Evolutionary conservation across 37 sponge, comb jelly and placozoan species (phyloP), one percentile per base, ranked within the genome.

Genomic region (Bolinopsis microptera): DNA sequence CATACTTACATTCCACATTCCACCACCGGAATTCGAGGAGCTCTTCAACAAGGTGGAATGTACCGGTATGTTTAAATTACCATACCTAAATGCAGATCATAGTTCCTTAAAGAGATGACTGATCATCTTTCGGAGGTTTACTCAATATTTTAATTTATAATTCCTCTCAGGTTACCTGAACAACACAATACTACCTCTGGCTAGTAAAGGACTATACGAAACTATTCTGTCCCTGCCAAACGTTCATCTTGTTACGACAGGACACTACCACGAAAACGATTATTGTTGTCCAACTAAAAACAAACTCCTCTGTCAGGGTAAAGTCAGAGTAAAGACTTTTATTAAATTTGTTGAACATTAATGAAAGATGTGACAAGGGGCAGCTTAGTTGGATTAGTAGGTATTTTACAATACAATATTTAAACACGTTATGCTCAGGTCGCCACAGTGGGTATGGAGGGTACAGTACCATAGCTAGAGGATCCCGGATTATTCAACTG

Each of bases 381-480:
- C n/a, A n/a, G n/a, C n/a, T n/a, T n/a, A n/a, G n/a, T n/a, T n/a
- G n/a, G n/a, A n/a, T n/a, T n/a, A n/a, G n/a, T n/a, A n/a, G n/a
- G n/a, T n/a, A n/a, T n/a, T n/a, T n/a, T n/a, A n/a, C n/a, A n/a
- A n/a, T n/a, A n/a, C n/a, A n/a, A n/a, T n/a, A n/a, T n/a, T n/a
- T n/a, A n/a, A n/a, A n/a, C n/a, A n/a, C n/a, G n/a, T n/a, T n/a
- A n/a, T n/a, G n/a, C n/a, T 28, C 22, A 86, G 90, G 90, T 86
- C 90, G 90, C 1, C 90, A 86, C 90, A 86, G 90, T 86, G 90
- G 90, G 34, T 86, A 86, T 41, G 90, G 90, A n/a, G 90, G 90
- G 61, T 86, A 86, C 31, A 86, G 90, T 38, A 40, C 8, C n/a
- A 38, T 86, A 26, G 90, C 90, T 9, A 39, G 90, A 27, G 90